A percentile compares a stretch with the other conserved stretches of the same genome.
Evolutionary conservation across 2,888 invertebrate genomes (phyloP).

Genomic region (Lasioglossum calceatum): DNA sequence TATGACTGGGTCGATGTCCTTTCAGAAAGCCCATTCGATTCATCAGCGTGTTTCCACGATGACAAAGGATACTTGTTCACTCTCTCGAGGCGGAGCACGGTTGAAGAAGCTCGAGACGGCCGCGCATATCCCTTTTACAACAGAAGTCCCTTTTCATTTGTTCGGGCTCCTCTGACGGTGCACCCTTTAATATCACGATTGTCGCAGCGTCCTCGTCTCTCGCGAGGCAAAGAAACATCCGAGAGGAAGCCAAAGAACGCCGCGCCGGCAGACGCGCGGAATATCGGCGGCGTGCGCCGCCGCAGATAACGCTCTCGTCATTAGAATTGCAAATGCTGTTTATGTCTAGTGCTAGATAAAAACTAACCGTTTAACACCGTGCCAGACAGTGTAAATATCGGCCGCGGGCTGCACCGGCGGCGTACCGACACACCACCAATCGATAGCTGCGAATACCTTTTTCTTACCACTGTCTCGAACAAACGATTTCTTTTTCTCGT

Average conservation of each 20-base stretch:
- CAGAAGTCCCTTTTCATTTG: conserved; percentile 27
- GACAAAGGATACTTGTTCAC: not conserved
- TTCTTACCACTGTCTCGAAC: not conserved
- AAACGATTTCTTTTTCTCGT: conserved; percentile 7
- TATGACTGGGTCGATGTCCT: not conserved
- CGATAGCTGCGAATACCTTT: conserved; percentile 18
- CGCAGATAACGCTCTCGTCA: conserved; percentile 49
- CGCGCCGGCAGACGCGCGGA: conserved; percentile 20
- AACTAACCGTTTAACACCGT: conserved; percentile 47
- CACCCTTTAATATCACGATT: conserved; percentile 50
- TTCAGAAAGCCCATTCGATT: not conserved
- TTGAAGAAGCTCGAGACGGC: not conserved
- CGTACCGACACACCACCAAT: conserved; percentile 18
- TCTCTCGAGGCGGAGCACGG: not conserved
- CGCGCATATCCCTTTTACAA: conserved; percentile 9
- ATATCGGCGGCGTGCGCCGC: conserved; percentile 43
- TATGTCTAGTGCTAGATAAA: conserved; percentile 48
- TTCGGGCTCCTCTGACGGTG: conserved; percentile 14
- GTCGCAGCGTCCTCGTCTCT: conserved; percentile 23
- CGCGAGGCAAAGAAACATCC: not conserved
- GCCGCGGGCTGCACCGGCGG: not conserved
- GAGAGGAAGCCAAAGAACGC: conserved; percentile 28
- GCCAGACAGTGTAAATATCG: conserved; percentile 38
- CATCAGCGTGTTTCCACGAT: not conserved
- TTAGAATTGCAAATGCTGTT: conserved; percentile 58